These are phyloP conservation scores for Sipha maydis DNA, from an alignment of 2,888 invertebrate genomes.

Conservation along the genomic window DNA sequence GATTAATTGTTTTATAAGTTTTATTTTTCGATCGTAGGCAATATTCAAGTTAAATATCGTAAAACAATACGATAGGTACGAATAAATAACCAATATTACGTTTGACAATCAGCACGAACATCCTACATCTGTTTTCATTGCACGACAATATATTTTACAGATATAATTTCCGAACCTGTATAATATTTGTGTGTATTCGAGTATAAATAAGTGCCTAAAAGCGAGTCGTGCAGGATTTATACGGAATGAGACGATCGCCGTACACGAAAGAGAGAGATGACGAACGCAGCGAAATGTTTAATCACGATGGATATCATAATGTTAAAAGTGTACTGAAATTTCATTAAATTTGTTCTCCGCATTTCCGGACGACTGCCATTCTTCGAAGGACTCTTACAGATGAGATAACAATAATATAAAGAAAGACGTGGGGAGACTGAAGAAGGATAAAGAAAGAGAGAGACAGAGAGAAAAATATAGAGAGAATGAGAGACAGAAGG, in stretches of 20 bases:
- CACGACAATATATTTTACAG: background rate
- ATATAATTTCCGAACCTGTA: no score
- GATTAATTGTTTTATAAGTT: no score
- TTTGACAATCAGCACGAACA: background rate
- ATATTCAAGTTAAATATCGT: no score
- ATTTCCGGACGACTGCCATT: slow-evolving; percentile 39
- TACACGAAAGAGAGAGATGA: background rate
- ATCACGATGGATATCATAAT: slow-evolving; percentile 46
- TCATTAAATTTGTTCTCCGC: slow-evolving; percentile 58
- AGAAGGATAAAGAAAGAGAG: background rate
- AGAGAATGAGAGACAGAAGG: background rate
- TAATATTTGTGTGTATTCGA: no score
- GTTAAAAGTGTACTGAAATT: slow-evolving; percentile 41
- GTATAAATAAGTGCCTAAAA: no score
- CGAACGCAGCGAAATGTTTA: slow-evolving; percentile 27
- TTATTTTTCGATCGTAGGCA: no score
- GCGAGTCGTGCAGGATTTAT: background rate
- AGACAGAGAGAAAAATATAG: background rate
- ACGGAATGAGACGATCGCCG: background rate
- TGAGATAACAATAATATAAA: slow-evolving; percentile 55
- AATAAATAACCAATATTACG: no score
- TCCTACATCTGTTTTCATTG: background rate
- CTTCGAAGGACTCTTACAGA: slow-evolving; percentile 42
- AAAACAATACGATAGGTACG: no score
- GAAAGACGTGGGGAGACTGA: background rate